Base-by-base conservation (phyloP, 2,797 vertebrate species). In the Intellagama lesueurii region DNA sequence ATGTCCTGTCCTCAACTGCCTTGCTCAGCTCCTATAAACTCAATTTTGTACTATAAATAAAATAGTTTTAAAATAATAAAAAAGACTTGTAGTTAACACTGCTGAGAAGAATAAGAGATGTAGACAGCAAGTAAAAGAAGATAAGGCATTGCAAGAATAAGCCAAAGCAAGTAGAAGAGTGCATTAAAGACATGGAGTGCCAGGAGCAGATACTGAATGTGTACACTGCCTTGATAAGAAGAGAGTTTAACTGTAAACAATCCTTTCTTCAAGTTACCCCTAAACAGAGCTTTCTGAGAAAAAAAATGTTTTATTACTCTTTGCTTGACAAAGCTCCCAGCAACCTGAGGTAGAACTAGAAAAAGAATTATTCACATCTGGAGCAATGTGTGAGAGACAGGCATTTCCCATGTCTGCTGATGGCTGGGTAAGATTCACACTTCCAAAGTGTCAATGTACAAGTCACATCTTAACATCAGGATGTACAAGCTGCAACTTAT, bases 401-500 rank as follows among this genome's bases (percentile, higher is more conserved):
- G 40, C 30, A 28, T 89, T 89, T 73, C 8, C 28, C 19, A n/a
- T 60, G 32, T 47, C 72, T 92, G 87, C 92, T 87, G 87, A 94
- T 95, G 95, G 92, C 95, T 96, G 95, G 93, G 94, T 94, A 95
- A 95, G 88, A 96, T 93, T 94, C 94, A 94, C 69, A 91, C 7
- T 87, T 30, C 89, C 7, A 87, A 93, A 44, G 1, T 91, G 7
- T 88, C 94, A 92, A 87, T 83, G 93, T 89, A 94, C 88, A 93
- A 92, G 93, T 82, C 94, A 40, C 64, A 56, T 28, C 93, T 92
- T 86, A 94, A 94, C 85, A 89, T 82, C 87, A 89, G 91, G 5
- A 64, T 64, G 19, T 64, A 64, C 16, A 64, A 64, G 60, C 60
- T 64, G 60, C 60, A 64, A 64, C 60, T 64, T 64, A 64, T 22